phyloP scores from a whole-genome alignment of 2,113 vertebrate genomes.

The Carassius gibelio region DNA sequence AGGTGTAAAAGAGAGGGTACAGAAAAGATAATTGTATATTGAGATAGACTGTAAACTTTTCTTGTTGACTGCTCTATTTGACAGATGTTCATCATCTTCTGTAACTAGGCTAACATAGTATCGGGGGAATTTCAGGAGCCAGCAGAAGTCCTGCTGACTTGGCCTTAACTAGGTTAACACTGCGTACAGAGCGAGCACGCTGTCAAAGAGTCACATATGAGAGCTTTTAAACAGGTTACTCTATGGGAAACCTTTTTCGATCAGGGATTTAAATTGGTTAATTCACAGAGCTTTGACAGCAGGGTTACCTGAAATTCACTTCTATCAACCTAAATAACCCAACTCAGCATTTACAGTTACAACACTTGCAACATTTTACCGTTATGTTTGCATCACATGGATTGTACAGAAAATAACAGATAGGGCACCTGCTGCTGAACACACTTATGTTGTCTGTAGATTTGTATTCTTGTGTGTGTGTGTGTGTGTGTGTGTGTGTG shows the following conservation, averaged over 20 bases:
- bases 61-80: slow-evolving; percentile 28
- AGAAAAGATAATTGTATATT: neutral
- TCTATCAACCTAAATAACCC: neutral
- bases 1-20: neutral
- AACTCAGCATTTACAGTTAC: neutral
- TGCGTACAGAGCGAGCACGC: slow-evolving; percentile 12
- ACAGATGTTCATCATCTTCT: slow-evolving; percentile 40
- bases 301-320: neutral
- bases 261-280: slow-evolving; percentile 19
- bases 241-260: neutral
- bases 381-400: neutral
- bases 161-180: slow-evolving; percentile 56
- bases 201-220: slow-evolving; percentile 34
- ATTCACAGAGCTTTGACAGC: neutral
- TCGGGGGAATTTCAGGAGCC: slow-evolving; percentile 46
- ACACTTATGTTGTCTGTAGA: neutral
- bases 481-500: neutral
- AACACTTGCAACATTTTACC: neutral
- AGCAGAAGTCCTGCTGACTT: slow-evolving; percentile 43
- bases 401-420: neutral
- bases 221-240: slow-evolving; percentile 52
- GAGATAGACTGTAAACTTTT: neutral
- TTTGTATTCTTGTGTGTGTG: neutral
- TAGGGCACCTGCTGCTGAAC: slow-evolving; percentile 3
- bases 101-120: slow-evolving; percentile 54